Percentiles rank a stretch among this genome's conserved stretches.
phyloP scores from a whole-genome alignment of 2,888 invertebrate genomes.

The Ischnus inquisitorius region DNA sequence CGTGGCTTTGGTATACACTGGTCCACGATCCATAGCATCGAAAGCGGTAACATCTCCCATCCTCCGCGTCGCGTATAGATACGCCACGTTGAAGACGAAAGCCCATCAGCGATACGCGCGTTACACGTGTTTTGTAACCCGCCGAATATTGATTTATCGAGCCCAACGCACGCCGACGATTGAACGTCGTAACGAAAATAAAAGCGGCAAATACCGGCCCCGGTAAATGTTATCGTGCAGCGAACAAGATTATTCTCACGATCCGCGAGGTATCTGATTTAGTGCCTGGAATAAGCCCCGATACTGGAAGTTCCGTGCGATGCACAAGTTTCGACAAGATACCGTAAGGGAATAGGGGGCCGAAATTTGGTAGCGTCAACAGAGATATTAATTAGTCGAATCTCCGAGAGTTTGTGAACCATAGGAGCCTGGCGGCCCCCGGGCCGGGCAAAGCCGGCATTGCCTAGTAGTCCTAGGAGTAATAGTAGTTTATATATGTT shows the following conservation, averaged over 20 bases:
- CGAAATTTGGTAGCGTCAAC: conserved; percentile 77
- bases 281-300: conserved; percentile 4
- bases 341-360: conserved; percentile 22
- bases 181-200: conserved; percentile 11
- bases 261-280: conserved; percentile 16
- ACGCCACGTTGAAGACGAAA: conserved; percentile 17
- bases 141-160: conserved; percentile 57
- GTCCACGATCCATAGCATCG: conserved; percentile 40
- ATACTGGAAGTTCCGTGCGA: conserved; percentile 29
- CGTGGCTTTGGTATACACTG: conserved; percentile 70
- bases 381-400: conserved; percentile 83
- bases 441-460: conserved; percentile 20
- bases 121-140: conserved; percentile 28
- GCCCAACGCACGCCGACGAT: neutral
- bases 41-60: conserved; percentile 18
- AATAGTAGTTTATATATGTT: conserved; percentile 48
- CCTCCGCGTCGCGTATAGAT: conserved; percentile 15
- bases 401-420: conserved; percentile 67
- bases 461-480: conserved; percentile 34
- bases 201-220: neutral
- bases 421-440: conserved; percentile 54
- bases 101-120: conserved; percentile 32
- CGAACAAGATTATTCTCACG: conserved; percentile 9
- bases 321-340: conserved; percentile 46
- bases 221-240: neutral